A percentile compares a stretch with the other conserved stretches of the same genome.
Conservation (phyloP, 2,888 invertebrate genomes). For the Brenthis daphne region DNA sequence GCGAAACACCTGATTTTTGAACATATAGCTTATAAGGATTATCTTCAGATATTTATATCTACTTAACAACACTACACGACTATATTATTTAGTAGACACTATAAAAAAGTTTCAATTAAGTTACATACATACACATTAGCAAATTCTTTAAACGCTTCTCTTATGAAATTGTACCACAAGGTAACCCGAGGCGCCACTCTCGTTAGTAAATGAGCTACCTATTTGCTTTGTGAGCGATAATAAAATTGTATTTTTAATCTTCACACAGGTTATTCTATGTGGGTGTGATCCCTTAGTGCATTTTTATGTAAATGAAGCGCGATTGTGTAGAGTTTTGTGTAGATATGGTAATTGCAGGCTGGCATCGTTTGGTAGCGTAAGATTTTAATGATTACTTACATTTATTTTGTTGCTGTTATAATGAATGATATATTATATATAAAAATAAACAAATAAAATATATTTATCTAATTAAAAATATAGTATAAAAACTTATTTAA, state of each 20-base stretch:
- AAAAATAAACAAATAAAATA: too few species aligned
- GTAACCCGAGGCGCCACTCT: slow-evolving; percentile 22
- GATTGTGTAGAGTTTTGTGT: neutral
- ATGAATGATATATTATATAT: too few species aligned
- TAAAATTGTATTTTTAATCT: slow-evolving; percentile 21
- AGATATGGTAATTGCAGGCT: neutral
- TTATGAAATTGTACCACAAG: neutral
- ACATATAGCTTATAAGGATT: too few species aligned
- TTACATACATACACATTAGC: too few species aligned
- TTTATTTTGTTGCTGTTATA: too few species aligned
- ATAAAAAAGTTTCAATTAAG: too few species aligned
- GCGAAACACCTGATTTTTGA: too few species aligned
- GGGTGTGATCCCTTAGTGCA: slow-evolving; percentile 9
- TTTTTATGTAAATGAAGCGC: slow-evolving; percentile 1
- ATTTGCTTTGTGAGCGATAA: slow-evolving; percentile 22
- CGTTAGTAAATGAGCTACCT: slow-evolving; percentile 19
- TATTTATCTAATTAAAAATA: too few species aligned
- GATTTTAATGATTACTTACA: neutral
- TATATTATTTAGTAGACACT: too few species aligned
- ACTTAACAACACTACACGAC: too few species aligned
- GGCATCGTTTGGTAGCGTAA: neutral
- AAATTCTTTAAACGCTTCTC: neutral
- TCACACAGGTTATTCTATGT: neutral
- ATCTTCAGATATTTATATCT: too few species aligned
- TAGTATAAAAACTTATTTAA: too few species aligned